phyloP scores from a whole-genome alignment of 92 coral and sea anemone genomes.

The Epizoanthus rinbou region DNA sequence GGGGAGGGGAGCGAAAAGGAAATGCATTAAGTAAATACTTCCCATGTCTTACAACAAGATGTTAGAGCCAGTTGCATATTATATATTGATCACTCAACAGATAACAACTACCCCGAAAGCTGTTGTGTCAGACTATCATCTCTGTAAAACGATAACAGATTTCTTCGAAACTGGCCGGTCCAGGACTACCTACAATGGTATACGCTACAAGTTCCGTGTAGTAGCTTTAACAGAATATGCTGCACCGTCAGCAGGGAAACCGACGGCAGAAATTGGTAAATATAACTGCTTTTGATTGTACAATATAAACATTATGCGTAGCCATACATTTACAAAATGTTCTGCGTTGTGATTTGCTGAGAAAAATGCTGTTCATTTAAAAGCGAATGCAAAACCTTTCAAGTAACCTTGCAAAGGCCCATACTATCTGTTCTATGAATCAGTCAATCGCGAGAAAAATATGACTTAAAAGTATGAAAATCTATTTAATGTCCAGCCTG shows the following conservation, averaged over 20 bases:
- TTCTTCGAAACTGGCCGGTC: not conserved
- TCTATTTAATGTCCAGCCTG: too few species aligned
- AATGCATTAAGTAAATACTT: too few species aligned
- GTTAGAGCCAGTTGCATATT: too few species aligned
- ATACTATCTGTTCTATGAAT: too few species aligned
- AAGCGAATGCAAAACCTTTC: too few species aligned
- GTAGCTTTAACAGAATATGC: constrained; percentile 33
- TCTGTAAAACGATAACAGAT: not conserved
- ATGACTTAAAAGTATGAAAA: too few species aligned
- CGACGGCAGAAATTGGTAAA: constrained; percentile 19
- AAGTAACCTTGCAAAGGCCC: too few species aligned
- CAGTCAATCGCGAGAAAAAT: too few species aligned
- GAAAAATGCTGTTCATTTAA: too few species aligned
- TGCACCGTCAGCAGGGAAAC: constrained; percentile 14
- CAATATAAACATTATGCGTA: not conserved
- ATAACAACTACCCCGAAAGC: constrained; percentile 1
- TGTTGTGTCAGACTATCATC: constrained; percentile 3
- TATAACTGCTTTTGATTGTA: not conserved
- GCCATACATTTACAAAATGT: too few species aligned
- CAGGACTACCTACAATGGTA: constrained; percentile 10
- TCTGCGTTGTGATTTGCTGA: too few species aligned
- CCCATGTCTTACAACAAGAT: not conserved
- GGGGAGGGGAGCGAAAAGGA: too few species aligned
- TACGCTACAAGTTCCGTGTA: constrained; percentile 31
- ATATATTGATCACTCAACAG: not conserved